These are phyloP conservation scores for Solenopsis invicta DNA, from an alignment of 1,140 invertebrate species.

Conservation along the genomic window DNA sequence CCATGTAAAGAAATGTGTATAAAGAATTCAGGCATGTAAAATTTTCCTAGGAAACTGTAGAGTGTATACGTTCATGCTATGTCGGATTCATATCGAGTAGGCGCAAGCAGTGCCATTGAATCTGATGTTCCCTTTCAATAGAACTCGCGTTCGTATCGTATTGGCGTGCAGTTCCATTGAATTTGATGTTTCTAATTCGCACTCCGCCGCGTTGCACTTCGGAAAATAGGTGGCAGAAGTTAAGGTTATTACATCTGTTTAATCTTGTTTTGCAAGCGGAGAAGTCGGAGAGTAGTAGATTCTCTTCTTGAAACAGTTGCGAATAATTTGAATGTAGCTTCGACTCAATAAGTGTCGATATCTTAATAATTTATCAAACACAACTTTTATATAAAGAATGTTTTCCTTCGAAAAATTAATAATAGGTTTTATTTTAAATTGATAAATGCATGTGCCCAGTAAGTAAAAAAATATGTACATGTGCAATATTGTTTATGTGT, in stretches of 20 bases:
- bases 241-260: constrained; percentile 54
- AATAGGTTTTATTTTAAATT: constrained; percentile 17
- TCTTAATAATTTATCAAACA: constrained; percentile 25
- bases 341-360: background rate
- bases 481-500: background rate
- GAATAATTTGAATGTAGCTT: constrained; percentile 37
- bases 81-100: constrained; percentile 41
- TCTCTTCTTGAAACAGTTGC: constrained; percentile 3
- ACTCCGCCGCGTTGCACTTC: constrained; percentile 14
- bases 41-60: constrained; percentile 36
- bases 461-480: background rate
- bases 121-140: constrained; percentile 55
- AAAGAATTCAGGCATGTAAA: constrained; percentile 33
- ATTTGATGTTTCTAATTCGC: constrained; percentile 69
- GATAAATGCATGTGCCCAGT: background rate
- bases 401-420: background rate
- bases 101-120: constrained; percentile 47
- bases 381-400: background rate
- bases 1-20: background rate
- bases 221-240: constrained; percentile 35
- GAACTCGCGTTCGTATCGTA: constrained; percentile 47
- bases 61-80: constrained; percentile 21
- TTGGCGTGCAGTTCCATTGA: constrained; percentile 57
- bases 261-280: constrained; percentile 51
- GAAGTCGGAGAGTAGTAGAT: constrained; percentile 4